These are phyloP conservation scores for Actinia tenebrosa DNA, from an alignment of 64 coral and sea anemone genomes.

Conservation along the genomic window DNA sequence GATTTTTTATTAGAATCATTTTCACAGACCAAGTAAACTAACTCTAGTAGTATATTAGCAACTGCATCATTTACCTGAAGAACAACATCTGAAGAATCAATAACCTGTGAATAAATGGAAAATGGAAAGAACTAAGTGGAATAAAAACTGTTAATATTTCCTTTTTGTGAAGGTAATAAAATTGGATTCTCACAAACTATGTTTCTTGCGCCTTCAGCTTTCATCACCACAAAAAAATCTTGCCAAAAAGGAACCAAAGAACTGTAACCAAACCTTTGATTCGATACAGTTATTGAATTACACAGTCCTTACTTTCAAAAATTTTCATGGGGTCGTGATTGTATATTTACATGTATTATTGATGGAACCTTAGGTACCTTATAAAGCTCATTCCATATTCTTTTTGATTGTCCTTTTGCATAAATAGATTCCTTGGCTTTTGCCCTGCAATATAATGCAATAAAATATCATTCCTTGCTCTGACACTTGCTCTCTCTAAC, in stretches of 20 bases:
- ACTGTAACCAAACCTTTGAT: too few species aligned
- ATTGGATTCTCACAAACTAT: too few species aligned
- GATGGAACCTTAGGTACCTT: constrained; percentile 42
- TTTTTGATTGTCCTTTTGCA: constrained; percentile 91
- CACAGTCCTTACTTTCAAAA: too few species aligned
- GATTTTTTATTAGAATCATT: not conserved
- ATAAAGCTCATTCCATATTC: constrained; percentile 99
- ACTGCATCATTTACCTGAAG: constrained; percentile 56
- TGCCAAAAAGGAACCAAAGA: too few species aligned
- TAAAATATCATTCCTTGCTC: not conserved
- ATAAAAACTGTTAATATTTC: not conserved
- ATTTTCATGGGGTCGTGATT: too few species aligned
- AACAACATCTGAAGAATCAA: constrained; percentile 96
- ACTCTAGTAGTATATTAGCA: too few species aligned
- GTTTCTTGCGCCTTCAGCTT: too few species aligned
- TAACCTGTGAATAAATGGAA: constrained; percentile 48
- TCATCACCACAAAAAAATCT: too few species aligned
- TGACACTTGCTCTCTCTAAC: not conserved
- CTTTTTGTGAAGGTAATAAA: too few species aligned
- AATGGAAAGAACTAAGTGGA: not conserved
- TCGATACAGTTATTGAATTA: too few species aligned
- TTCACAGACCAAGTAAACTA: too few species aligned
- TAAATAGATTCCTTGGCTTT: constrained; percentile 71
- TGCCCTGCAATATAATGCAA: constrained; percentile 28
- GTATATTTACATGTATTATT: too few species aligned